These are phyloP conservation scores for Atherinosoma microstoma DNA, from an alignment of 2,797 vertebrate species.

Conservation along the genomic window DNA sequence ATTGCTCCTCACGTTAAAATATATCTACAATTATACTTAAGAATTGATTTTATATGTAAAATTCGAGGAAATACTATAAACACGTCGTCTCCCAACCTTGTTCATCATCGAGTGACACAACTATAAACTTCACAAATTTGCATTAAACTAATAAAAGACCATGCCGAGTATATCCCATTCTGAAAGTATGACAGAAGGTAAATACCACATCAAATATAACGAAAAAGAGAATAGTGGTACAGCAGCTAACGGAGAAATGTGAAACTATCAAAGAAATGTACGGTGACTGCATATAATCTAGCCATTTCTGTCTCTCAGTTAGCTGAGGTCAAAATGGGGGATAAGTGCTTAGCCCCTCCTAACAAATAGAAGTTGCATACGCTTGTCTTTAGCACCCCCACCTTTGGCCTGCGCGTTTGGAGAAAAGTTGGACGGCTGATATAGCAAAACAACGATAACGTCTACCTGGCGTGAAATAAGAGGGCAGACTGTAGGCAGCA, in stretches of 20 bases:
- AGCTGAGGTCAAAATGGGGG: slow-evolving; percentile 82
- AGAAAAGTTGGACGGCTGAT: slow-evolving; percentile 51
- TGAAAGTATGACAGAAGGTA: slow-evolving; percentile 18
- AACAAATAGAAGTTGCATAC: slow-evolving; percentile 77
- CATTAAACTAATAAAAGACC: slow-evolving; percentile 10
- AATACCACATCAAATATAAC: background rate
- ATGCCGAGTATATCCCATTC: background rate
- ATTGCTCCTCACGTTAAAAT: slow-evolving; percentile 1
- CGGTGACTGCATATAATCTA: slow-evolving; percentile 38
- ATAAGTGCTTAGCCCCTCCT: slow-evolving; percentile 75
- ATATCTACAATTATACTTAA: background rate
- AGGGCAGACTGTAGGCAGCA: too few relatives aligned
- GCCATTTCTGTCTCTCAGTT: slow-evolving; percentile 46
- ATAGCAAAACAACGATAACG: slow-evolving; percentile 12
- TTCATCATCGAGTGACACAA: background rate
- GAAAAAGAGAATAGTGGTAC: background rate
- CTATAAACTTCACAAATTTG: background rate
- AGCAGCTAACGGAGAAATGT: slow-evolving; percentile 3
- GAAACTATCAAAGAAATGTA: slow-evolving; percentile 7
- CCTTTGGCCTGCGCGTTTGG: slow-evolving; percentile 55
- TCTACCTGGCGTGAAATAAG: background rate
- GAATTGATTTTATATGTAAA: background rate
- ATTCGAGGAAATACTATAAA: background rate
- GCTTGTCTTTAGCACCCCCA: slow-evolving; percentile 67
- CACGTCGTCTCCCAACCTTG: background rate